Evolutionary conservation across 2,888 invertebrate genomes (phyloP).

Genomic region (Peribatodes rhomboidaria): DNA sequence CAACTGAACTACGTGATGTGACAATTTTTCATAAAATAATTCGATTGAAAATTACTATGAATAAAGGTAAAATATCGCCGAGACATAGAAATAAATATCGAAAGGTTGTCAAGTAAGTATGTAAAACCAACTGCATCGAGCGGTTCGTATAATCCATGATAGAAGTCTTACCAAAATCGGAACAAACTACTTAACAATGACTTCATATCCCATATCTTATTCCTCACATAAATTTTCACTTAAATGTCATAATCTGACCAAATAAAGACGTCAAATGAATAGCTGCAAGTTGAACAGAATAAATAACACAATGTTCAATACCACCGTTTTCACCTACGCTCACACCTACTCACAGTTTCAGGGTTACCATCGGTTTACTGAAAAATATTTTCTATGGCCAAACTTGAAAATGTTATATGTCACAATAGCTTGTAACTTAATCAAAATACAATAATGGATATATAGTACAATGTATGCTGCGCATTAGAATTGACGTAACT

Average conservation of each 20-base stretch:
- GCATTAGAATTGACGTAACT: too few relatives aligned
- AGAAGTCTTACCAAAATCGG: conserved; percentile 1
- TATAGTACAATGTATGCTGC: too few relatives aligned
- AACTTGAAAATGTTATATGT: background rate
- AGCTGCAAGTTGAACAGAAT: conserved; percentile 48
- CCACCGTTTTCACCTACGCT: conserved; percentile 62
- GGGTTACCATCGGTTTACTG: conserved; percentile 10
- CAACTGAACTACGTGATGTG: too few relatives aligned
- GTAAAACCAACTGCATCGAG: background rate
- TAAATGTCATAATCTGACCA: conserved; percentile 36
- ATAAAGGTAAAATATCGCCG: too few relatives aligned
- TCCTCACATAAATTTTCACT: conserved; percentile 27
- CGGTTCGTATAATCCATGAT: background rate
- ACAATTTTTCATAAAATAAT: too few relatives aligned
- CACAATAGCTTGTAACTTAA: background rate
- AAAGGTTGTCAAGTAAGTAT: background rate
- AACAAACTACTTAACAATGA: conserved; percentile 16
- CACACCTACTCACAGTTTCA: conserved; percentile 56
- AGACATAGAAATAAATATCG: background rate
- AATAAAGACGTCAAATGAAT: conserved; percentile 56
- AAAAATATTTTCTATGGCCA: background rate
- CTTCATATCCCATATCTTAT: conserved; percentile 25
- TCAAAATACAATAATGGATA: background rate
- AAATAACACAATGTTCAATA: conserved; percentile 45
- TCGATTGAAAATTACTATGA: too few relatives aligned